Conservation (phyloP, 2,797 vertebrate species). For the Sus cebifrons region DNA sequence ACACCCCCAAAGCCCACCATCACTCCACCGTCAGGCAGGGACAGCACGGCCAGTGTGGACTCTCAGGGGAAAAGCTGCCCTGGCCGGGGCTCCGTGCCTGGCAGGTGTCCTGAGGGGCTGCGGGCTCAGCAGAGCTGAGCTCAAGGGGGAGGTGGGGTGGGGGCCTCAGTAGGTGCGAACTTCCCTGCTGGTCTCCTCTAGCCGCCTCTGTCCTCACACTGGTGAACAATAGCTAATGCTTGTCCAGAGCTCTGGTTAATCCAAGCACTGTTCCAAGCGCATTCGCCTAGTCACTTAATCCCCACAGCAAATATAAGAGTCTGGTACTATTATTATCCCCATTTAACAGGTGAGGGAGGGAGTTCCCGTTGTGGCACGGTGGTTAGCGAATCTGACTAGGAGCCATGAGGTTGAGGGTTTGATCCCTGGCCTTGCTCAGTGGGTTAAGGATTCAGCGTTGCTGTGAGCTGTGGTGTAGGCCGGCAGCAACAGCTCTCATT, state of each 20-base stretch:
- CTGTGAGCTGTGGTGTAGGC: no score
- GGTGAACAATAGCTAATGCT: not conserved
- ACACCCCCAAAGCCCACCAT: not conserved
- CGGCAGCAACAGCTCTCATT: no score
- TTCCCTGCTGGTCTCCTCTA: not conserved
- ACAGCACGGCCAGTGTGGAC: not conserved
- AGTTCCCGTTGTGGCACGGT: no score
- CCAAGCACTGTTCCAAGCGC: no score
- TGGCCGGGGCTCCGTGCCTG: not conserved
- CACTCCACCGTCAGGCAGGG: not conserved
- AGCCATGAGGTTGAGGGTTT: no score
- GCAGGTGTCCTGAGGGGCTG: not conserved
- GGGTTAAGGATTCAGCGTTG: no score
- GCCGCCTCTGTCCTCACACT: accelerated
- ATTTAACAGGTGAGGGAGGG: no score
- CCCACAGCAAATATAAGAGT: not conserved
- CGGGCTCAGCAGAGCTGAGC: not conserved
- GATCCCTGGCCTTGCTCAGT: no score
- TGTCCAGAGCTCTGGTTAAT: not conserved
- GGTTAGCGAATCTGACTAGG: no score
- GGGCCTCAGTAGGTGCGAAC: not conserved
- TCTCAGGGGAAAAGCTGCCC: not conserved
- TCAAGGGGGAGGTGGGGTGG: not conserved
- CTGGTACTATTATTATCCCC: not conserved
- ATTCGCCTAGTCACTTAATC: not conserved